Conservation (phyloP, 2,888 invertebrate species). For the Andricus curvator region DNA sequence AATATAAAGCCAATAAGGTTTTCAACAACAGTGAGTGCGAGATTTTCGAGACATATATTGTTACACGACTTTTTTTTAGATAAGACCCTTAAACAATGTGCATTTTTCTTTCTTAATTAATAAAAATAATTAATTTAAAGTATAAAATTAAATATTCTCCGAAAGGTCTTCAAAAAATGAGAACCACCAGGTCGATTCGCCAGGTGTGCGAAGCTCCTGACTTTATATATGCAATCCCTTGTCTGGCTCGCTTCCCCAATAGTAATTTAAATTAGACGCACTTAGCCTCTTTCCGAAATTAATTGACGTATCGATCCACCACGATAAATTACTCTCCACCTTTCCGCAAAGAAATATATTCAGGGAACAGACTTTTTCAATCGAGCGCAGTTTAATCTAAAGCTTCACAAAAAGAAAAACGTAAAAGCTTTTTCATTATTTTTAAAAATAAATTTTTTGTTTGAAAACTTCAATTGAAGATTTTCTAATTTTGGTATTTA, state of each 20-base stretch:
- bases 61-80: too few relatives aligned
- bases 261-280: constrained; percentile 62
- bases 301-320: constrained; percentile 67
- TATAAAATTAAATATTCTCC: neutral
- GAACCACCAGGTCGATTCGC: constrained; percentile 27
- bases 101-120: neutral
- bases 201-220: constrained; percentile 54
- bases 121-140: neutral
- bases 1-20: too few relatives aligned
- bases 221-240: constrained; percentile 10
- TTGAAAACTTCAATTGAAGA: too few relatives aligned
- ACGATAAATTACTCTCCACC: constrained; percentile 13
- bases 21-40: too few relatives aligned
- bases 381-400: neutral
- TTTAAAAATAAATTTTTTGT: neutral
- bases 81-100: too few relatives aligned
- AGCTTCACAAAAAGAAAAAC: neutral
- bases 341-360: neutral
- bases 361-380: constrained; percentile 10
- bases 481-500: too few relatives aligned
- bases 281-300: constrained; percentile 68
- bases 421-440: neutral
- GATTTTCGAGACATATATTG: too few relatives aligned
- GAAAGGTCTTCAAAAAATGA: constrained; percentile 13
- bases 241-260: constrained; percentile 46